These are phyloP conservation scores for Ctenicera cuprea DNA, from an alignment of 2,888 invertebrate genomes.

Conservation along the genomic window DNA sequence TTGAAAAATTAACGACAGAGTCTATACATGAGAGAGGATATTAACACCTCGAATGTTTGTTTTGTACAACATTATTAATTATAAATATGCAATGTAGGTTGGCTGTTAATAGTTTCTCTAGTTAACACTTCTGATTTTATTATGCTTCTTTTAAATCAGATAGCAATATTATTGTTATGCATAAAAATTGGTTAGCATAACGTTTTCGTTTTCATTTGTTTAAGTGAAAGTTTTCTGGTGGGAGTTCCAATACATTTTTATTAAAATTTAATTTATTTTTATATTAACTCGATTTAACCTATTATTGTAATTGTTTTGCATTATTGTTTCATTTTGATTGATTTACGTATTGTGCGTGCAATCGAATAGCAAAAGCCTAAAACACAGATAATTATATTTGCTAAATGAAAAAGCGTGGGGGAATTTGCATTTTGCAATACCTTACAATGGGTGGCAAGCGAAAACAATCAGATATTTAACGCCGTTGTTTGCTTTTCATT, in stretches of 20 bases:
- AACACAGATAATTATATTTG: neutral
- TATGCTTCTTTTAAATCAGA: too few species aligned
- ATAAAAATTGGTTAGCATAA: too few species aligned
- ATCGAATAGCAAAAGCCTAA: neutral
- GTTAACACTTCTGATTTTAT: too few species aligned
- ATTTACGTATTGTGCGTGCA: neutral
- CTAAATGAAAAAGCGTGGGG: neutral
- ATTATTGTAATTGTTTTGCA: neutral
- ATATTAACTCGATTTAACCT: neutral
- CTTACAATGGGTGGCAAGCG: conserved; percentile 8
- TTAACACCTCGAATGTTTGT: neutral
- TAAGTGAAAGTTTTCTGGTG: too few species aligned
- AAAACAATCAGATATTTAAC: conserved; percentile 41
- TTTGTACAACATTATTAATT: too few species aligned
- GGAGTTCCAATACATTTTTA: neutral
- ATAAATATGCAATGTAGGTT: too few species aligned
- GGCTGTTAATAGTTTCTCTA: too few species aligned
- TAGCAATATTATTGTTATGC: too few species aligned
- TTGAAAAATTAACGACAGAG: neutral
- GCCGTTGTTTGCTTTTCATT: conserved; percentile 37
- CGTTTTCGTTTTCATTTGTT: too few species aligned
- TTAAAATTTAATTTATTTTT: neutral
- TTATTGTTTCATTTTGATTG: neutral
- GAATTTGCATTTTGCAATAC: conserved; percentile 20
- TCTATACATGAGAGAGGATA: neutral